phyloP scores from a whole-genome alignment of 2,888 invertebrate genomes.

The Sarcophaga rosellei region DNA sequence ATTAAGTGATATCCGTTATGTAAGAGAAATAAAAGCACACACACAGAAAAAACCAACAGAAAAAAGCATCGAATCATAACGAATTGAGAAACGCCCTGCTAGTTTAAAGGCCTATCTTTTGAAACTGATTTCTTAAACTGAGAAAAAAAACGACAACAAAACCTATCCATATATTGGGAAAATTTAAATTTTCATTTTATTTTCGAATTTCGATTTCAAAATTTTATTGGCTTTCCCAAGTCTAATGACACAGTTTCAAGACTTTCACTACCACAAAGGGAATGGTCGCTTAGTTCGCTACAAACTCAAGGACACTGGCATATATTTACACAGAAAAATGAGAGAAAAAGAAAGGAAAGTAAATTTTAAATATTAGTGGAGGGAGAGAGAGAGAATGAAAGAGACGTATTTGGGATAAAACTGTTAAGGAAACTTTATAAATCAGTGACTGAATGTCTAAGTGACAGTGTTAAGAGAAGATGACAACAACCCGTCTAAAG shows the following conservation, averaged over 20 bases:
- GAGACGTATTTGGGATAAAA: neutral
- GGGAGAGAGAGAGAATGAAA: neutral
- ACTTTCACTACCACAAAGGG: neutral
- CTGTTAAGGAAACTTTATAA: conserved; percentile 26
- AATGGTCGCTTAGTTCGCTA: neutral
- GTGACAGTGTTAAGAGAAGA: conserved; percentile 23
- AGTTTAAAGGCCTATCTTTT: neutral
- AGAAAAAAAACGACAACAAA: no score
- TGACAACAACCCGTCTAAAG: conserved; percentile 17
- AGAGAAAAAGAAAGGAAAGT: neutral
- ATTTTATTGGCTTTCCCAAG: neutral
- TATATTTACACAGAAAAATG: neutral
- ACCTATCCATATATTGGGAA: neutral
- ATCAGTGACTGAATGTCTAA: conserved; percentile 38
- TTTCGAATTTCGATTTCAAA: neutral
- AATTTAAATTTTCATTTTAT: neutral
- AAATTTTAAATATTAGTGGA: neutral
- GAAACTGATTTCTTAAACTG: no score
- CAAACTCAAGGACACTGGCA: neutral
- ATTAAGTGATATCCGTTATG: conserved; percentile 36
- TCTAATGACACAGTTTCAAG: neutral
- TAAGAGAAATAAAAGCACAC: neutral
- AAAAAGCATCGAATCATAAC: neutral
- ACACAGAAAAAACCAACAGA: conserved; percentile 5
- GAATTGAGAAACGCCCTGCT: neutral